Base-by-base conservation (phyloP, 2,888 invertebrate genomes). In the Dicyrtoma fusca region DNA sequence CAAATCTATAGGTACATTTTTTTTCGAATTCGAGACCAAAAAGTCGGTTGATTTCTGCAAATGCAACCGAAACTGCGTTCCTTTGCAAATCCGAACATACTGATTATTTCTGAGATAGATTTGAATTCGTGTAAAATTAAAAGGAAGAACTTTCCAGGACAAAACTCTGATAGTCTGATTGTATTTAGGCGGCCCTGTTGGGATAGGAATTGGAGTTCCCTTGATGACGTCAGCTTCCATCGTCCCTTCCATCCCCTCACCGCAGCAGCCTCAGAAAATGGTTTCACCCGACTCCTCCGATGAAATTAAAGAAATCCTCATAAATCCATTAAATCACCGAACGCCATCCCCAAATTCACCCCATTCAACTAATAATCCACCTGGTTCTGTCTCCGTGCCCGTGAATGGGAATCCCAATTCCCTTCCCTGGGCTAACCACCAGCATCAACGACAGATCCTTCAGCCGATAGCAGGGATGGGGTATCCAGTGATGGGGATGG, bases 251-350 rank as follows among this genome's bases (percentile, higher is more conserved):
- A 53, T 73, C 14, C 74, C 74, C 44, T 69, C 73, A 10, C 75
- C 72, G 6, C 69, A 64, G 4, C 71, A 63, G 23, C 66, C 66
- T 17, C 75, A 79, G 42, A 77, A 77, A 42, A 34, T 79, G 59
- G 77, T 76, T 47, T 76, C 77, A 5, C 78, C 80, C 21, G 80
- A 80, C 69, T 80, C 80, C 17, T 76, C 80, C 10, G 79, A 79
- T 51, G 80, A 79, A 65, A 51, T 55, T 0, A 75, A 76, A 61
- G 76, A 77, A n/a, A 53, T 75, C 70, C 73, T 73, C 14, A 71
- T 69, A 51, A 62, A 76, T 69, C 57, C 63, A 57, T 74, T 75
- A 51, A 75, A 71, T 26, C 76, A 73, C 70, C 64, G 74, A 70
- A 71, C 75, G 13, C 72, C 74, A n/a, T 71, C 76, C 25, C 55